Conservation (phyloP, 2,113 vertebrate genomes). For the Amphiprion ocellaris region DNA sequence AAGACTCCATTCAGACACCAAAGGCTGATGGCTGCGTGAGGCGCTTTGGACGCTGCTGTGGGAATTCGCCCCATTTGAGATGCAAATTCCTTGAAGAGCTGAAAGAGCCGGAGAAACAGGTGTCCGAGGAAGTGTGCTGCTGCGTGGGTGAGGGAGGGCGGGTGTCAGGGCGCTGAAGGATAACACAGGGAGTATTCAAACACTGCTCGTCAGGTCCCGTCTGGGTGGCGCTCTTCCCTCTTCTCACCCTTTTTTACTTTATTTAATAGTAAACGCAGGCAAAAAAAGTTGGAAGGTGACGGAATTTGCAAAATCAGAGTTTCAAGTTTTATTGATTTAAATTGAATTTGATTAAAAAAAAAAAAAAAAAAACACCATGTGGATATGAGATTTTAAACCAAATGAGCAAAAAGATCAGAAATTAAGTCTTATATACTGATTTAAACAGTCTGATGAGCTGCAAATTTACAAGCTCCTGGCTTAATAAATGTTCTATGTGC, state of each 20-base stretch:
- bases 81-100: conserved; percentile 83
- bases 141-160: conserved; percentile 51
- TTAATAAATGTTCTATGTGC: conserved; percentile 8
- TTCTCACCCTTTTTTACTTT: conserved; percentile 16
- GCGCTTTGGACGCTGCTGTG: conserved; percentile 62
- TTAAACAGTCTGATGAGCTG: conserved; percentile 1
- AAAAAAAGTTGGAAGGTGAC: neutral
- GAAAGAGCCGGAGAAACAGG: conserved; percentile 84
- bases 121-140: conserved; percentile 81
- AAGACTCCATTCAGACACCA: conserved; percentile 61
- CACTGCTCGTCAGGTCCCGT: conserved; percentile 14
- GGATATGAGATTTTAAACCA: conserved; percentile 15
- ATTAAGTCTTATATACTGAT: neutral
- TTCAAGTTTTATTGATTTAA: conserved; percentile 62
- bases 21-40: conserved; percentile 56
- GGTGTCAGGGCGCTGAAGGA: conserved; percentile 62
- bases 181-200: conserved; percentile 76
- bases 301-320: neutral
- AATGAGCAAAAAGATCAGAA: conserved; percentile 11
- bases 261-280: neutral
- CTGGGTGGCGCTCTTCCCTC: conserved; percentile 27
- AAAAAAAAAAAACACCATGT: conserved; percentile 33
- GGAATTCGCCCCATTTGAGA: conserved; percentile 81
- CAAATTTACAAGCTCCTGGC: conserved; percentile 11
- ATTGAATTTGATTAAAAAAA: conserved; percentile 43